Evolutionary conservation across 92 coral and sea anemone species (phyloP).

Genomic region (Ricordea florida): DNA sequence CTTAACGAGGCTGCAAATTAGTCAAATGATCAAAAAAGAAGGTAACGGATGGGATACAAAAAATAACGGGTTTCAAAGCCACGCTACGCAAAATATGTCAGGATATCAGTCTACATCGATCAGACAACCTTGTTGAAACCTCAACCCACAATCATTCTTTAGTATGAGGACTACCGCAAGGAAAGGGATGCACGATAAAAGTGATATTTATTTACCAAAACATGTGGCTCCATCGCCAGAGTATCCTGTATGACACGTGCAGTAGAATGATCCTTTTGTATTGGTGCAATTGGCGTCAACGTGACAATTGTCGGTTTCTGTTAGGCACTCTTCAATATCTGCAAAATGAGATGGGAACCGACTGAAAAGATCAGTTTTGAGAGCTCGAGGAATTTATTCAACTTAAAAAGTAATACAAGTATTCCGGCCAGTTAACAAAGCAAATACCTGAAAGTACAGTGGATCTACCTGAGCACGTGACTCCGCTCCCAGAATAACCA

Average conservation of each 20-base stretch:
- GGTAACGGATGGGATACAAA: no score
- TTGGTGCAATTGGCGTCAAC: slow-evolving; percentile 71
- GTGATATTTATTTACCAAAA: slow-evolving; percentile 17
- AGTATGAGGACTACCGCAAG: neutral
- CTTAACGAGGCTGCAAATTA: slow-evolving; percentile 67
- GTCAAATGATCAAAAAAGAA: no score
- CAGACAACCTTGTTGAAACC: neutral
- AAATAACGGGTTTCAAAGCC: slow-evolving; percentile 52
- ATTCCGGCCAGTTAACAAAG: neutral
- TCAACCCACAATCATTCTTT: neutral
- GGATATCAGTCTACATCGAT: slow-evolving; percentile 27
- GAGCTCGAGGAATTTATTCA: no score
- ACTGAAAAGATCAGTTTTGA: neutral
- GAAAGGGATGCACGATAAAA: slow-evolving; percentile 31
- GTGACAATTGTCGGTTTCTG: slow-evolving; percentile 64
- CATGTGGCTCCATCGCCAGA: slow-evolving; percentile 78
- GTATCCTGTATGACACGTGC: slow-evolving; percentile 74
- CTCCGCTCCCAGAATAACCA: slow-evolving; percentile 83
- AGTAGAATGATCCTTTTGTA: slow-evolving; percentile 80
- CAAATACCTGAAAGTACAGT: neutral
- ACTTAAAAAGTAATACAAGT: neutral
- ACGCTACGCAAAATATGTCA: no score
- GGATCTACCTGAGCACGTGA: slow-evolving; percentile 48
- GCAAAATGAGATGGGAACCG: neutral
- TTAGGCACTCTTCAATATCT: slow-evolving; percentile 68